Conservation (phyloP, 2,113 vertebrate genomes). For the Crotalus helleri region DNA sequence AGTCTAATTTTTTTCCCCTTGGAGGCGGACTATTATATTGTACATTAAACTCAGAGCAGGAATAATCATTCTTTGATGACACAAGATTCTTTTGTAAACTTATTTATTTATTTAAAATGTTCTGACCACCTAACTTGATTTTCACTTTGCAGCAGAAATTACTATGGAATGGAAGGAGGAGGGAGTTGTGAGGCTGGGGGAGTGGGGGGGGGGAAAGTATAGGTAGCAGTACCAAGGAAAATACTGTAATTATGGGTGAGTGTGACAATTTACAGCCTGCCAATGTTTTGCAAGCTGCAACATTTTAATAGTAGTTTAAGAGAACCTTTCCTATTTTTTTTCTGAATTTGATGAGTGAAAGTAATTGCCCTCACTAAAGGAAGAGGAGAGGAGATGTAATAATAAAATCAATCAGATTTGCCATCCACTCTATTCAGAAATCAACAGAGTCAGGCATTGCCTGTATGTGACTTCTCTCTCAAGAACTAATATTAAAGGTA, state of each 20-base stretch:
- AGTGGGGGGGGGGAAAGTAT: not conserved
- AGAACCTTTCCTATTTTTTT: not conserved
- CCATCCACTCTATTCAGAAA: not conserved
- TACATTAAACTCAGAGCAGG: not conserved
- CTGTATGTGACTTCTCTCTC: not conserved
- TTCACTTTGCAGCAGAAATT: not conserved
- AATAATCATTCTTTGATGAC: not conserved
- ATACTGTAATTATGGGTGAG: not conserved
- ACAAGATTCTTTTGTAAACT: not conserved
- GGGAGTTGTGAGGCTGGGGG: not conserved
- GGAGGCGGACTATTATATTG: not conserved
- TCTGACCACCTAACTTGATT: not conserved
- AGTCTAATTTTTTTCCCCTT: not conserved
- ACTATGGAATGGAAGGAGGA: not conserved
- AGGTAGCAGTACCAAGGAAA: not conserved
- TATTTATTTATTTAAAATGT: not conserved
- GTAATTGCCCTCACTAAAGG: not conserved
- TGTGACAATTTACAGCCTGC: not conserved
- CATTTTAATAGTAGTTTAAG: not conserved
- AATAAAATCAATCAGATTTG: not conserved
- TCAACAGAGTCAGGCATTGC: not conserved
- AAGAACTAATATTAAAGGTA: not conserved
- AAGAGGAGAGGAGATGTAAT: not conserved
- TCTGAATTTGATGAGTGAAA: not conserved
- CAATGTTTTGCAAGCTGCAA: not conserved